Conservation (phyloP, 2,888 invertebrate species). For the Griposia aprilina region DNA sequence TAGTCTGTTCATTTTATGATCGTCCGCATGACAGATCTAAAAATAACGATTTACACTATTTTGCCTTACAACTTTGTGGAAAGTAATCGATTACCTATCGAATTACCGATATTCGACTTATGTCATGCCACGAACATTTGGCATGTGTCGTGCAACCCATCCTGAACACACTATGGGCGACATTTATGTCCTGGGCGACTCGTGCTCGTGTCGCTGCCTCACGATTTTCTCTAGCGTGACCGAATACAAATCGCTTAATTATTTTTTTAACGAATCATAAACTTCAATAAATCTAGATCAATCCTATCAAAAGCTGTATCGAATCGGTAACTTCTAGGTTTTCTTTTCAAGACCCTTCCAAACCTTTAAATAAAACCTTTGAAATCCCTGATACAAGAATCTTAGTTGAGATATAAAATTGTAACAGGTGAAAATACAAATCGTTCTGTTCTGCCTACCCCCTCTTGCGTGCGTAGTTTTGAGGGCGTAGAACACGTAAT, state of each 20-base stretch:
- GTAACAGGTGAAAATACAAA: not conserved
- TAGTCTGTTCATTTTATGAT: not conserved
- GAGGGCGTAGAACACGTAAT: not conserved
- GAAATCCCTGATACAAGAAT: not conserved
- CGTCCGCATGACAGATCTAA: not conserved
- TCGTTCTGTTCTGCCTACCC: not conserved
- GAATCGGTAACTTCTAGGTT: not conserved
- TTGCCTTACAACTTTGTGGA: not conserved
- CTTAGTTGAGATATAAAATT: not conserved
- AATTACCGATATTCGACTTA: not conserved
- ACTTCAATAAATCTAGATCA: not conserved
- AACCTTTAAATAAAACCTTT: not conserved
- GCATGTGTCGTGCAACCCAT: not conserved
- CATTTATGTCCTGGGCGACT: not conserved
- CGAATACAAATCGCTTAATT: constrained; percentile 16
- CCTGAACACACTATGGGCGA: not conserved
- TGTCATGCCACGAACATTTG: not conserved
- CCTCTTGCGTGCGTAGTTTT: not conserved
- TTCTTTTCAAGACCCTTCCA: not conserved
- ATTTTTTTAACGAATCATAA: not conserved
- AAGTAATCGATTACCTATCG: not conserved
- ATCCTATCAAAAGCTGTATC: not conserved
- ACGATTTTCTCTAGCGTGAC: not conserved
- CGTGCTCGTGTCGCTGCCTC: constrained; percentile 11
- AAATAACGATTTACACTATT: not conserved